Evolutionary conservation across 1,140 invertebrate genomes (phyloP).

Genomic region (Pseudomyrmex sp.): DNA sequence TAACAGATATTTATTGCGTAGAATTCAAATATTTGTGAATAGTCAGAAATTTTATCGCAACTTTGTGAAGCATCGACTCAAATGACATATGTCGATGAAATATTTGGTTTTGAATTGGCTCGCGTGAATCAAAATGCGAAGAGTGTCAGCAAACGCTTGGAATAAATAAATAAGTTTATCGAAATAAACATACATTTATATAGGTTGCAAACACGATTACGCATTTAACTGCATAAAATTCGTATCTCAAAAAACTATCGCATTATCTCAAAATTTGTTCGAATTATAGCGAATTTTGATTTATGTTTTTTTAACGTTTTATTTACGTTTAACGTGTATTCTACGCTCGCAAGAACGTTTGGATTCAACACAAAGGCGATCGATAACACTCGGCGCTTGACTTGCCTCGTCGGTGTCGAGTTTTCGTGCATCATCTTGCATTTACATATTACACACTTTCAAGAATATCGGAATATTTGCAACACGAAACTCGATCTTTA

Average conservation of each 20-base stretch:
- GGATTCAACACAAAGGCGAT: slow-evolving; percentile 24
- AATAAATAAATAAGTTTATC: not conserved
- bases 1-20: slow-evolving; percentile 48
- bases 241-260: slow-evolving; percentile 5
- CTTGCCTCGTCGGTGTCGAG: not conserved
- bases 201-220: not conserved
- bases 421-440: slow-evolving; percentile 22
- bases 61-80: slow-evolving; percentile 13
- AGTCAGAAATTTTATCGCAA: slow-evolving; percentile 28
- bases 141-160: not conserved
- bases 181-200: no score
- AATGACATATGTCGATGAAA: slow-evolving; percentile 40
- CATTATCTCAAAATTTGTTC: slow-evolving; percentile 30
- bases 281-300: slow-evolving; percentile 13
- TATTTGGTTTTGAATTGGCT: slow-evolving; percentile 47
- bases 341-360: not conserved
- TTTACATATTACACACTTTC: slow-evolving; percentile 19
- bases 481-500: not conserved
- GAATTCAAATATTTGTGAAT: slow-evolving; percentile 46
- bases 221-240: slow-evolving; percentile 45
- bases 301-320: no score
- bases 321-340: not conserved
- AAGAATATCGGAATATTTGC: not conserved
- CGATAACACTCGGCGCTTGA: slow-evolving; percentile 28
- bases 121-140: not conserved